phyloP scores from a whole-genome alignment of 2,797 vertebrate genomes.

The Paratrypauchen microcephalus region DNA sequence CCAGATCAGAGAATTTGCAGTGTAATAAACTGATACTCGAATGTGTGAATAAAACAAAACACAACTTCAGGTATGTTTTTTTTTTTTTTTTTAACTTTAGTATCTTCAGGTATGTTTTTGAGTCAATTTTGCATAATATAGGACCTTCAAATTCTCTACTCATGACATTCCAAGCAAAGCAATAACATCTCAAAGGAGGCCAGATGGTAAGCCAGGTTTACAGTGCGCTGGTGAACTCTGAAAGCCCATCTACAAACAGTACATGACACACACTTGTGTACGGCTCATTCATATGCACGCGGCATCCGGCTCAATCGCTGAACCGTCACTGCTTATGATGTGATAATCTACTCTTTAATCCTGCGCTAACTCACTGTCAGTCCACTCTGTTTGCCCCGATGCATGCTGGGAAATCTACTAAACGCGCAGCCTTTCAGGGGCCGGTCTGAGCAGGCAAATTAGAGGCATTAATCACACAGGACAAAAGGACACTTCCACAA shows the following conservation, averaged over 20 bases:
- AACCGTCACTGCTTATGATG: conserved; percentile 46
- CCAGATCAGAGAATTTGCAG: too few species aligned
- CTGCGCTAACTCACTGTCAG: conserved; percentile 58
- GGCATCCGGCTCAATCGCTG: conserved; percentile 33
- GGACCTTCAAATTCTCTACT: too few species aligned
- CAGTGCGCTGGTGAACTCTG: conserved; percentile 12
- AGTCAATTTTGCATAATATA: too few species aligned
- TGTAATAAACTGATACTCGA: too few species aligned
- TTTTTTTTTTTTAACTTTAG: too few species aligned
- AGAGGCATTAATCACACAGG: conserved; percentile 68
- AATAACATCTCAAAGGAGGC: too few species aligned
- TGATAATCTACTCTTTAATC: conserved; percentile 67
- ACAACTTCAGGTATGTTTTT: too few species aligned
- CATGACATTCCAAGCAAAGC: too few species aligned
- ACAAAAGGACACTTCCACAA: conserved; percentile 53
- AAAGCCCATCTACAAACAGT: background rate
- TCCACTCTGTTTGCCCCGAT: conserved; percentile 30
- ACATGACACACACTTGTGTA: conserved; percentile 14
- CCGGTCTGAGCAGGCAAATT: conserved; percentile 45
- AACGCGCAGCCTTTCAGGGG: conserved; percentile 50
- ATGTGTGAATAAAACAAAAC: too few species aligned
- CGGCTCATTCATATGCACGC: conserved; percentile 46
- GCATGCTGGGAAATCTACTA: conserved; percentile 30
- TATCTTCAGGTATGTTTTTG: too few species aligned
- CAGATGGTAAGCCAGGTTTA: background rate